Evolutionary conservation across 1,140 invertebrate species (phyloP).

Genomic region (Hylaeus volcanicus): DNA sequence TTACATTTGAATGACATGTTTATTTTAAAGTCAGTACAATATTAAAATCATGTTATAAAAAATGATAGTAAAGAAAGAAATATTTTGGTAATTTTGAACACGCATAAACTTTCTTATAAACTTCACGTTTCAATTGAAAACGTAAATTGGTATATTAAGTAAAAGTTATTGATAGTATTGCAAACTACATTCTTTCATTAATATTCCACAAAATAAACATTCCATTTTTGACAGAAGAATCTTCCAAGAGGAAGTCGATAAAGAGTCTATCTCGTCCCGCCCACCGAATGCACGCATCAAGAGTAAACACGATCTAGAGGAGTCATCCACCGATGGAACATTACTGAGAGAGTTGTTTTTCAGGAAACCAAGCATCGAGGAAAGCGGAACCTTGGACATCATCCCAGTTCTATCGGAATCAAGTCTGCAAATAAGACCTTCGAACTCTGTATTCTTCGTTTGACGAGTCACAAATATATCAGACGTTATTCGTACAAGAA

Average conservation of each 20-base stretch:
- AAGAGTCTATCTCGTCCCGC: constrained; percentile 18
- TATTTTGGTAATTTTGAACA: no score
- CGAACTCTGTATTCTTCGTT: not conserved
- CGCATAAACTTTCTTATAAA: no score
- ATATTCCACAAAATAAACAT: no score
- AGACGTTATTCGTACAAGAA: no score
- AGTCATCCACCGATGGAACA: constrained; percentile 59
- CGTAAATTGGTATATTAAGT: no score
- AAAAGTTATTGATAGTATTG: no score
- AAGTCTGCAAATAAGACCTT: not conserved
- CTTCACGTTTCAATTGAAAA: no score
- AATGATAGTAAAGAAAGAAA: no score
- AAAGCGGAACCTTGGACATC: constrained; percentile 49
- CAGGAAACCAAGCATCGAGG: constrained; percentile 57
- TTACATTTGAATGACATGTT: no score
- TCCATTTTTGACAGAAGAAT: not conserved
- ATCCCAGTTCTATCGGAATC: constrained; percentile 29
- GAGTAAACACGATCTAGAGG: constrained; percentile 64
- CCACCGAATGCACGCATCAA: constrained; percentile 46
- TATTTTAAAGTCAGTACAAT: no score
- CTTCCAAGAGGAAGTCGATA: not conserved
- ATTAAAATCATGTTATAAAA: no score
- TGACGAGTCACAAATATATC: not conserved
- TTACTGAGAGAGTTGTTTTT: constrained; percentile 68
- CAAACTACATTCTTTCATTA: no score